These are phyloP conservation scores for Hemicentrotus pulcherrimus DNA, from an alignment of 35 echinoderm and acorn worm genomes.

Conservation along the genomic window DNA sequence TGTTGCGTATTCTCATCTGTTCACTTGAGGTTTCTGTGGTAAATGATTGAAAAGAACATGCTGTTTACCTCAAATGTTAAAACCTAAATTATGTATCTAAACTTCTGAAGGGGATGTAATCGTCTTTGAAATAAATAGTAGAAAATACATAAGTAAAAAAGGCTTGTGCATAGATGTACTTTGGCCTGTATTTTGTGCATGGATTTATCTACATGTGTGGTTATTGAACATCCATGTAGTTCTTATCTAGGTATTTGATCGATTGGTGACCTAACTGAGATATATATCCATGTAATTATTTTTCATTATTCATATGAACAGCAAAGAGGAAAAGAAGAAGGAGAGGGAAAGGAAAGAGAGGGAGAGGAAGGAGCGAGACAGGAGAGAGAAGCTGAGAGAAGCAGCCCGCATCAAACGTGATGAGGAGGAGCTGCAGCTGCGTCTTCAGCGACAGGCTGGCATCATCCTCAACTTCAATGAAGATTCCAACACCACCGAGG, in stretches of 20 bases:
- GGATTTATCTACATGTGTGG: background rate
- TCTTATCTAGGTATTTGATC: background rate
- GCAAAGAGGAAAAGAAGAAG: conserved; percentile 48
- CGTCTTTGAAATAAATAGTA: background rate
- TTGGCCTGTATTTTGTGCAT: background rate
- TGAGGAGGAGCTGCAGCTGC: background rate
- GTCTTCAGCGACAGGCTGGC: background rate
- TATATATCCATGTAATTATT: background rate
- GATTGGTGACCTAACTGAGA: background rate
- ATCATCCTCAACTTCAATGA: background rate
- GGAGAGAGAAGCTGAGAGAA: conserved; percentile 9
- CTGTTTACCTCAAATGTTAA: too few species aligned
- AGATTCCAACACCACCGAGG: background rate
- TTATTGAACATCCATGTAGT: background rate
- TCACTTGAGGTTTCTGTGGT: too few species aligned
- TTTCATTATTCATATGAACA: background rate
- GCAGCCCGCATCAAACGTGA: conserved; percentile 30
- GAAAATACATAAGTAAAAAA: background rate
- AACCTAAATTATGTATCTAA: background rate
- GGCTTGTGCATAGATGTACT: background rate
- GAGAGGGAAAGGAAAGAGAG: conserved; percentile 35
- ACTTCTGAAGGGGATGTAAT: too few species aligned
- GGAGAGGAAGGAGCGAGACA: conserved; percentile 45
- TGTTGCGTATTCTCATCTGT: too few species aligned
- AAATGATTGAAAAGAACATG: too few species aligned